A percentile compares a stretch with the other conserved stretches of the same genome.
phyloP scores from a whole-genome alignment of 2,888 invertebrate genomes.

The Hypsopygia costalis region DNA sequence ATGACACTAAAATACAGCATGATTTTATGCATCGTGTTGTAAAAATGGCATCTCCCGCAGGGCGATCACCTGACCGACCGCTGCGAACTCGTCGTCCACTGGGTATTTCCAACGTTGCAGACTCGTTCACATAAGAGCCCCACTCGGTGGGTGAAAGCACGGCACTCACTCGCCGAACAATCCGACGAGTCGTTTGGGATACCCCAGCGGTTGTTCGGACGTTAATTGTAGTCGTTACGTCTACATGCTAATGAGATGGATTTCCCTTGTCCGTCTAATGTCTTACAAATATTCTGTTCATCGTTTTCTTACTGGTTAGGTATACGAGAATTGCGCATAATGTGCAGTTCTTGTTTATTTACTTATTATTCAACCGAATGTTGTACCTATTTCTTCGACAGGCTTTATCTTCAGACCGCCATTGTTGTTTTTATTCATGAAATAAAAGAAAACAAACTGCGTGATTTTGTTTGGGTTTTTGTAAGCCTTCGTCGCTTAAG shows the following conservation, averaged over 20 bases:
- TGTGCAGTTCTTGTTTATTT: too few relatives aligned
- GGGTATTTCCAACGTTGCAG: conserved; percentile 51
- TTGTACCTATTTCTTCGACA: too few relatives aligned
- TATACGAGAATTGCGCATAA: too few relatives aligned
- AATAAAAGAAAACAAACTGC: too few relatives aligned
- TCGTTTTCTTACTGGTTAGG: too few relatives aligned
- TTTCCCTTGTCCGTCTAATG: conserved; percentile 8
- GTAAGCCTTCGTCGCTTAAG: too few relatives aligned
- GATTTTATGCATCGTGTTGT: too few relatives aligned
- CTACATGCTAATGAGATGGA: conserved; percentile 22
- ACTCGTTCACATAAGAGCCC: conserved; percentile 29
- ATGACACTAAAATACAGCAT: too few relatives aligned
- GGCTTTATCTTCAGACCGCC: too few relatives aligned
- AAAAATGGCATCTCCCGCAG: background rate
- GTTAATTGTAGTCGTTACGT: conserved; percentile 27
- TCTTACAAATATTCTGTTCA: background rate
- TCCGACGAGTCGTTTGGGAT: conserved; percentile 32
- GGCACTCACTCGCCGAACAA: conserved; percentile 10
- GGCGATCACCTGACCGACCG: conserved; percentile 21
- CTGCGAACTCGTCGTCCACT: conserved; percentile 29
- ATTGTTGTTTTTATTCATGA: too few relatives aligned
- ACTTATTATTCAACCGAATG: too few relatives aligned
- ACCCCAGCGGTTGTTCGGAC: conserved; percentile 34
- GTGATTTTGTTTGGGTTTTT: background rate
- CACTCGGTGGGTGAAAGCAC: conserved; percentile 53